These are phyloP conservation scores for Drosophila nasuta DNA, from an alignment of 1,140 invertebrate species.

Conservation along the genomic window DNA sequence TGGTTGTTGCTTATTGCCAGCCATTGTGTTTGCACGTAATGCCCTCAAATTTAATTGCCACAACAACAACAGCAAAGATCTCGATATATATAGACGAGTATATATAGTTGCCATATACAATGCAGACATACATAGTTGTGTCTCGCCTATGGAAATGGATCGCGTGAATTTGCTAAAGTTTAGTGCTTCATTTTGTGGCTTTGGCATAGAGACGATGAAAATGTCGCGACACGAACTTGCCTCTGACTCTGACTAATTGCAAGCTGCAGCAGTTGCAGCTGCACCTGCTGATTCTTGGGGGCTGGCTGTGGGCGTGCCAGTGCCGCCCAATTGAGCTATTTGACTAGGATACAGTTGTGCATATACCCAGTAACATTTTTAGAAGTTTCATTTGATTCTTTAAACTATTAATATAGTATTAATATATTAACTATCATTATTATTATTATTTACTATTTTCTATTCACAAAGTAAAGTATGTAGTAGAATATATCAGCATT, in stretches of 20 bases:
- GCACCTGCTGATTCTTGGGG: slow-evolving; percentile 23
- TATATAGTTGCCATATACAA: not conserved
- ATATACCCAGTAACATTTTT: slow-evolving; percentile 29
- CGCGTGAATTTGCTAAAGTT: slow-evolving; percentile 83
- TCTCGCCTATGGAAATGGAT: slow-evolving; percentile 49
- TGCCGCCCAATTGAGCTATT: slow-evolving; percentile 62
- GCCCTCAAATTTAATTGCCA: slow-evolving; percentile 56
- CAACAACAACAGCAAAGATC: slow-evolving; percentile 4
- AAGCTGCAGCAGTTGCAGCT: slow-evolving; percentile 52
- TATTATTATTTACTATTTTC: too few relatives aligned
- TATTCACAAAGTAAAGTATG: not conserved
- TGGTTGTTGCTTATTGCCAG: not conserved
- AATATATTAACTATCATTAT: too few relatives aligned
- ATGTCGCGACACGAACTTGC: slow-evolving; percentile 63
- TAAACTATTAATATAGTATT: too few relatives aligned
- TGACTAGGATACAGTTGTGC: slow-evolving; percentile 28
- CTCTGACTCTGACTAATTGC: slow-evolving; percentile 66
- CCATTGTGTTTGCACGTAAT: slow-evolving; percentile 54
- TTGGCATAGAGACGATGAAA: slow-evolving; percentile 33
- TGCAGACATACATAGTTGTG: too few relatives aligned
- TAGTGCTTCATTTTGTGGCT: slow-evolving; percentile 72
- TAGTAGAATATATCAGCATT: not conserved
- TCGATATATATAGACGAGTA: not conserved
- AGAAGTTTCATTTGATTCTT: not conserved
- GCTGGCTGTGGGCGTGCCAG: slow-evolving; percentile 54